phyloP scores from a whole-genome alignment of 92 coral and sea anemone species.

The Pocillopora grandis region DNA sequence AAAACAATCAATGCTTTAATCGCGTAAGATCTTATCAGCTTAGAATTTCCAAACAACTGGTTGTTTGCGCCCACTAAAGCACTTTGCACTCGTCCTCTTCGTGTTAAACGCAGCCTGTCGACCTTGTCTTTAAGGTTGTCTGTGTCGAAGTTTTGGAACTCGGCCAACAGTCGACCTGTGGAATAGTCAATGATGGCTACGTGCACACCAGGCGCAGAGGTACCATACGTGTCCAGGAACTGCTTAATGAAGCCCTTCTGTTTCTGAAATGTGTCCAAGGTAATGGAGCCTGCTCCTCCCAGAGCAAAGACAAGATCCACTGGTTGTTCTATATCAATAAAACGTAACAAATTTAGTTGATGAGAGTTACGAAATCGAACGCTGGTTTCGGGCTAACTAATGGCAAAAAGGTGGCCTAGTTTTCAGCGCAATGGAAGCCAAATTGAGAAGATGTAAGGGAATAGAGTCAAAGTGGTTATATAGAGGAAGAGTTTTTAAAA shows the following conservation, averaged over 20 bases:
- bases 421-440: too few species aligned
- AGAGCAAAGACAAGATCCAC: slow-evolving; percentile 85
- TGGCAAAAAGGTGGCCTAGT: too few species aligned
- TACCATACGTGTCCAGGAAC: slow-evolving; percentile 77
- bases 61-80: slow-evolving; percentile 61
- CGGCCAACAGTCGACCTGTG: slow-evolving; percentile 42
- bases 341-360: neutral
- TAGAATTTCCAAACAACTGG: slow-evolving; percentile 53
- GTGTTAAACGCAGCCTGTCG: slow-evolving; percentile 48
- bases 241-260: slow-evolving; percentile 87
- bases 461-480: too few species aligned
- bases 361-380: neutral
- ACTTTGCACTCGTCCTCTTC: slow-evolving; percentile 69
- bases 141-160: slow-evolving; percentile 74
- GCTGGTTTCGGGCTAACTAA: neutral
- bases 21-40: slow-evolving; percentile 65
- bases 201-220: slow-evolving; percentile 74
- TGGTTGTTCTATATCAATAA: slow-evolving; percentile 66
- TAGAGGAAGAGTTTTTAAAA: too few species aligned
- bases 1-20: slow-evolving; percentile 75
- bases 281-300: slow-evolving; percentile 78
- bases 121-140: slow-evolving; percentile 65
- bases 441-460: too few species aligned
- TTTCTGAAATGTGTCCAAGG: slow-evolving; percentile 68
- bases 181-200: slow-evolving; percentile 83